Percentiles rank a stretch among this genome's conserved stretches.
phyloP scores from a whole-genome alignment of 2,113 vertebrate genomes.

The Anhinga rufa region DNA sequence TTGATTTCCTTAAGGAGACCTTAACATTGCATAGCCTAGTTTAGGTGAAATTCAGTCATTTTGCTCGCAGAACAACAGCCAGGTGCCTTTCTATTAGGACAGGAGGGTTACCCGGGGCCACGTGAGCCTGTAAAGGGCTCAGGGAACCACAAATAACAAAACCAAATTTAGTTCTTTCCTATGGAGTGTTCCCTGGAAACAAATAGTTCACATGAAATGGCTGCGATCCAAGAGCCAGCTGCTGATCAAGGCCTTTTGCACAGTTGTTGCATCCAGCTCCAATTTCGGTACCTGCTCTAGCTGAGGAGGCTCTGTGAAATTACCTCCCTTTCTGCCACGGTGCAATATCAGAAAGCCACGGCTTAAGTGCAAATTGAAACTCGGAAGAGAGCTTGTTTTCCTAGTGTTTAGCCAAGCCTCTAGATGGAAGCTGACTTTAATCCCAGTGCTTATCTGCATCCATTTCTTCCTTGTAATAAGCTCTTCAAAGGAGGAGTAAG shows the following conservation, averaged over 20 bases:
- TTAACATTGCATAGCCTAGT: neutral
- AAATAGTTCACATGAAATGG: neutral
- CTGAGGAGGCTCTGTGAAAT: neutral
- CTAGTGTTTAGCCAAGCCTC: neutral
- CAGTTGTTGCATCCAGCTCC: neutral
- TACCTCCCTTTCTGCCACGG: neutral
- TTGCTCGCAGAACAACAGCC: neutral
- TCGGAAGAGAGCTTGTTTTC: neutral
- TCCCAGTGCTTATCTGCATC: neutral
- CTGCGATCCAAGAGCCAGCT: neutral
- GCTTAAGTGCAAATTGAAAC: neutral
- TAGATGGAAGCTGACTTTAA: neutral
- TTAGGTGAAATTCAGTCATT: neutral
- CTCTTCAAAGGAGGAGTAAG: neutral
- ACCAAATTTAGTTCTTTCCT: neutral
- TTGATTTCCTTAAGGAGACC: neutral
- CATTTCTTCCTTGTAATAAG: neutral
- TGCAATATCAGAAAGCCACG: neutral
- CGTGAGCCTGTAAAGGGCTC: neutral
- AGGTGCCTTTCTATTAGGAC: neutral
- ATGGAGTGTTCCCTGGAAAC: neutral
- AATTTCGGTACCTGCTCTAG: neutral
- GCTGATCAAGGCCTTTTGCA: neutral
- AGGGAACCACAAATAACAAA: neutral
- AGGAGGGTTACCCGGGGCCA: neutral